A percentile compares a stretch with the other conserved stretches of the same genome.
These are phyloP conservation scores for Hylaea fasciaria DNA, from an alignment of 2,888 invertebrate species.

Conservation along the genomic window DNA sequence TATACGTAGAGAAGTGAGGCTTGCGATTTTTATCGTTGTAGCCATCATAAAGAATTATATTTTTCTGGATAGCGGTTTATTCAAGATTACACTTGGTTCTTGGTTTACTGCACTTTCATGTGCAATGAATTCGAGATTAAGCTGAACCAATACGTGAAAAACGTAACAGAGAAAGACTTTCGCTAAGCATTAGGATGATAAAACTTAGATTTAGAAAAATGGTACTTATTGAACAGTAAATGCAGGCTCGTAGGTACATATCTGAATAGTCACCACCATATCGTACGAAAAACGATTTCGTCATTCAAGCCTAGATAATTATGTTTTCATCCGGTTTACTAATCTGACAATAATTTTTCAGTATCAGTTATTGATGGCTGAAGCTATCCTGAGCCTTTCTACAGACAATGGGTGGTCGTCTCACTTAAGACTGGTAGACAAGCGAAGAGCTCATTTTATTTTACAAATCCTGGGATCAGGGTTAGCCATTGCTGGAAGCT, in stretches of 20 bases:
- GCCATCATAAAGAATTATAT: too few species aligned
- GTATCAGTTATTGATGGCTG: slow-evolving; percentile 65
- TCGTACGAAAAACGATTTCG: too few species aligned
- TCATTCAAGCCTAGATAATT: not conserved
- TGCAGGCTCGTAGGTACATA: too few species aligned
- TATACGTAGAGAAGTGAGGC: not conserved
- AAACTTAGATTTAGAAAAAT: too few species aligned
- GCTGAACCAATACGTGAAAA: not conserved
- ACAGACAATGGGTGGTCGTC: slow-evolving; percentile 59
- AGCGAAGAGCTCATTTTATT: slow-evolving; percentile 58
- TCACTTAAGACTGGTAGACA: slow-evolving; percentile 49
- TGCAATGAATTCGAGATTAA: too few species aligned
- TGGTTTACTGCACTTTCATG: too few species aligned
- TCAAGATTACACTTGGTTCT: too few species aligned
- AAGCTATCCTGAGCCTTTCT: slow-evolving; percentile 56
- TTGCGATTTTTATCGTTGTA: not conserved
- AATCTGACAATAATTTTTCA: slow-evolving; percentile 39
- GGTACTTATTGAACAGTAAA: too few species aligned
- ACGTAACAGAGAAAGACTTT: not conserved
- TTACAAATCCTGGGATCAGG: slow-evolving; percentile 56
- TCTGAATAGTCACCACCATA: too few species aligned
- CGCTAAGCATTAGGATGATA: too few species aligned
- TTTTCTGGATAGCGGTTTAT: too few species aligned
- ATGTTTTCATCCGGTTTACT: not conserved
- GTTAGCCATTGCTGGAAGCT: slow-evolving; percentile 57